phyloP scores from a whole-genome alignment of 2,797 vertebrate genomes.

The Sciurus carolinensis region DNA sequence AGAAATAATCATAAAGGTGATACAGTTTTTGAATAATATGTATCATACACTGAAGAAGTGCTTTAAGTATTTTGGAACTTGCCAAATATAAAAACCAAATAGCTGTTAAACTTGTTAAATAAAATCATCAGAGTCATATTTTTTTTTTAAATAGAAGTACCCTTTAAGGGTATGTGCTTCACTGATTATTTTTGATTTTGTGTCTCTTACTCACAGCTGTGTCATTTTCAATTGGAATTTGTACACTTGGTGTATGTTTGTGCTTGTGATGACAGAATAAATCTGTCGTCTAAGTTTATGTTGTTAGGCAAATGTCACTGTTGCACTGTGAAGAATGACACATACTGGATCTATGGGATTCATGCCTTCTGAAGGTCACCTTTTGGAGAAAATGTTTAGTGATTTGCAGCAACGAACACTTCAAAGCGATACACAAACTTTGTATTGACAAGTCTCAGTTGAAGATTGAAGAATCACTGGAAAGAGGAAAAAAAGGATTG shows the following conservation, averaged over 20 bases:
- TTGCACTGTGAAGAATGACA: constrained; percentile 63
- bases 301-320: constrained; percentile 74
- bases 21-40: neutral
- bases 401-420: constrained; percentile 33
- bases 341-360: constrained; percentile 41
- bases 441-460: neutral
- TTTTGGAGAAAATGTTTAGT: constrained; percentile 65
- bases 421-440: constrained; percentile 17
- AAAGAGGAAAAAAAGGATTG: neutral
- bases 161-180: neutral
- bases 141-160: neutral
- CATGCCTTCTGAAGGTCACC: constrained; percentile 67
- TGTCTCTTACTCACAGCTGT: constrained; percentile 61
- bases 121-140: constrained; percentile 21
- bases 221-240: constrained; percentile 48
- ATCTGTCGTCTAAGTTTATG: constrained; percentile 50
- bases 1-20: neutral
- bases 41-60: neutral
- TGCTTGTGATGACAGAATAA: constrained; percentile 57
- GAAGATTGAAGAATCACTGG: neutral
- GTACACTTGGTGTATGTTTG: constrained; percentile 43
- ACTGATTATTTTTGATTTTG: constrained; percentile 61
- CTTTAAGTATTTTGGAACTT: constrained; percentile 12
- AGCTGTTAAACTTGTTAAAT: constrained; percentile 21
- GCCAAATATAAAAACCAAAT: constrained; percentile 43